Percentiles rank a stretch among this genome's conserved stretches.
phyloP scores from a whole-genome alignment of 2,797 vertebrate species.

The Passerculus sandwichensis region DNA sequence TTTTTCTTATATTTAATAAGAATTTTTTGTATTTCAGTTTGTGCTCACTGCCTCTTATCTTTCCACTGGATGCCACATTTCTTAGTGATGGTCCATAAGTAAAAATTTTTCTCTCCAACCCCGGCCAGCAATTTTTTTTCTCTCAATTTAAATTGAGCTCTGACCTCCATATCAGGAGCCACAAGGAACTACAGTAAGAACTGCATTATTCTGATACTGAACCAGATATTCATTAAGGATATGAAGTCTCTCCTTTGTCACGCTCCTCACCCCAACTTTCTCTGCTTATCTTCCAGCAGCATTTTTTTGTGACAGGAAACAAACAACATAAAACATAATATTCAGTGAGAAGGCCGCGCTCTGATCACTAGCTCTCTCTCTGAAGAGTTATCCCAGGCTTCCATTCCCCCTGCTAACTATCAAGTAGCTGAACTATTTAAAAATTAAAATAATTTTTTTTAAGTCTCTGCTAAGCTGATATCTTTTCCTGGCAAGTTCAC shows the following conservation, averaged over 20 bases:
- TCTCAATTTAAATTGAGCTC: neutral
- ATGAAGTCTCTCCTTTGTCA: neutral
- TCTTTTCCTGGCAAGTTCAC: conserved; percentile 56
- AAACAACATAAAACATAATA: neutral
- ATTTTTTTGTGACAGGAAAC: neutral
- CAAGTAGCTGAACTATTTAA: conserved; percentile 43
- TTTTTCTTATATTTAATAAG: neutral
- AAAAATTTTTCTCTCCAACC: fast-evolving
- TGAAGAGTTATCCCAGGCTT: neutral
- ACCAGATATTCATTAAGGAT: neutral
- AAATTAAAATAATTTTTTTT: conserved; percentile 10
- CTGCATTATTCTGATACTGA: neutral
- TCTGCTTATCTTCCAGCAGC: neutral
- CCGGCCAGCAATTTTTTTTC: fast-evolving
- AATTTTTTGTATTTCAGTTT: neutral
- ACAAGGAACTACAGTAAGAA: neutral
- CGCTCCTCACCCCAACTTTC: neutral
- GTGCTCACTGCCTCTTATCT: neutral
- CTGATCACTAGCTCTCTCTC: neutral
- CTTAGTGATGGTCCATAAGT: neutral
- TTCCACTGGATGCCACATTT: neutral
- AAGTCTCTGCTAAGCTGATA: conserved; percentile 30
- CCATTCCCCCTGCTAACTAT: neutral
- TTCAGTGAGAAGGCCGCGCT: neutral
- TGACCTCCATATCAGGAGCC: neutral